phyloP scores from a whole-genome alignment of 2,888 invertebrate genomes.

The Penaeus monodon region DNA sequence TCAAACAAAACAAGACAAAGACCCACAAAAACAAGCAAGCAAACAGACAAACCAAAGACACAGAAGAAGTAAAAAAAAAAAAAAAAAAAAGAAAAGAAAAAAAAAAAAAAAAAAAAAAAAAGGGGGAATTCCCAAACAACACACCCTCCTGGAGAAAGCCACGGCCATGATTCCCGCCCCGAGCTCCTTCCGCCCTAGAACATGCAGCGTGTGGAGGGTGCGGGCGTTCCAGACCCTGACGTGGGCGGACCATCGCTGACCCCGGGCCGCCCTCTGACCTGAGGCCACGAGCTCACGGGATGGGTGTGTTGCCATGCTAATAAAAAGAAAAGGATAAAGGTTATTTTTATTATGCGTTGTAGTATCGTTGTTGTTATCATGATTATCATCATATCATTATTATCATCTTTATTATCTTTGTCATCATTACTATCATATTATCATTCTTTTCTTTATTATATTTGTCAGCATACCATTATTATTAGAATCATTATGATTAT shows the following conservation, averaged over 20 bases:
- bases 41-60: too few species aligned
- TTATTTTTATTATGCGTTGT: not conserved
- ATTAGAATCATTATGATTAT: too few species aligned
- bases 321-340: not conserved
- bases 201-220: constrained; percentile 87
- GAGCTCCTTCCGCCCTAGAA: constrained; percentile 91
- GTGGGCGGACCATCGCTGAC: constrained; percentile 79
- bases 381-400: not conserved
- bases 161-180: constrained; percentile 89
- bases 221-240: constrained; percentile 94
- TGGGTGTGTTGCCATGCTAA: constrained; percentile 88
- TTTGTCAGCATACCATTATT: too few species aligned
- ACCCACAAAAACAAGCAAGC: too few species aligned
- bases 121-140: not conserved
- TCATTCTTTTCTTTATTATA: too few species aligned
- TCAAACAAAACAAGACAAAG: too few species aligned
- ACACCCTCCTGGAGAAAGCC: constrained; percentile 78
- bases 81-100: too few species aligned
- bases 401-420: not conserved
- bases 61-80: too few species aligned
- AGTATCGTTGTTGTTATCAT: not conserved
- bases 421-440: too few species aligned
- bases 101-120: too few species aligned
- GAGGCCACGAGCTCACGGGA: constrained; percentile 89
- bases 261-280: constrained; percentile 85